phyloP scores from a whole-genome alignment of 2,888 invertebrate genomes.

The Megastigmus dorsalis region DNA sequence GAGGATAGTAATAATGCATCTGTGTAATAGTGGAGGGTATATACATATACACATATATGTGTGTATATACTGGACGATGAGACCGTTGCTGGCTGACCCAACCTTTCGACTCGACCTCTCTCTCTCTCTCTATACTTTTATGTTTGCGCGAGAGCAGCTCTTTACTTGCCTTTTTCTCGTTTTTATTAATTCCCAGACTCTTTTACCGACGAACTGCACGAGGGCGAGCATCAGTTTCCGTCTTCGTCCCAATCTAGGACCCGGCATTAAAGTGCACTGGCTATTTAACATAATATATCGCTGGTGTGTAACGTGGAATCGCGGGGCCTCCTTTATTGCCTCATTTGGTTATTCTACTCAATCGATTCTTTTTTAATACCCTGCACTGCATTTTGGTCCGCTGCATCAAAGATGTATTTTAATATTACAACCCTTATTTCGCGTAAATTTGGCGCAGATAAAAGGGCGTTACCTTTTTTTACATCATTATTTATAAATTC shows the following conservation, averaged over 20 bases:
- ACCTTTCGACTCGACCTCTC: slow-evolving; percentile 46
- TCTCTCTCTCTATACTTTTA: neutral
- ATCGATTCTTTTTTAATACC: too few relatives aligned
- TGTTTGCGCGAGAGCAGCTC: neutral
- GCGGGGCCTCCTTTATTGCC: too few relatives aligned
- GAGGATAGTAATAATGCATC: slow-evolving; percentile 48
- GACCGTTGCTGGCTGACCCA: neutral
- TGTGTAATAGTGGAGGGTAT: slow-evolving; percentile 31
- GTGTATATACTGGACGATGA: neutral
- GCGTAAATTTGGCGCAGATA: too few relatives aligned
- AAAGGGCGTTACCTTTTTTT: too few relatives aligned
- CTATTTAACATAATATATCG: slow-evolving; percentile 52
- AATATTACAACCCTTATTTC: too few relatives aligned
- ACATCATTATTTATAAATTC: too few relatives aligned
- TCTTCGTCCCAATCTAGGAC: slow-evolving; percentile 39
- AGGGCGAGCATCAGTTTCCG: slow-evolving; percentile 49
- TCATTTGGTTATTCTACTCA: slow-evolving; percentile 33
- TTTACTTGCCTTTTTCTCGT: slow-evolving; percentile 30
- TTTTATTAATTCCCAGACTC: slow-evolving; percentile 27
- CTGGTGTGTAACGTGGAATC: too few relatives aligned
- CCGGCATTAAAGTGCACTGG: slow-evolving; percentile 24
- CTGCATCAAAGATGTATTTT: too few relatives aligned
- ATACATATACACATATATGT: neutral
- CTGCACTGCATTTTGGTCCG: too few relatives aligned
- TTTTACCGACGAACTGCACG: too few relatives aligned